These are phyloP conservation scores for Drosophila buzzatii DNA, from an alignment of 2,888 invertebrate genomes.

Conservation along the genomic window DNA sequence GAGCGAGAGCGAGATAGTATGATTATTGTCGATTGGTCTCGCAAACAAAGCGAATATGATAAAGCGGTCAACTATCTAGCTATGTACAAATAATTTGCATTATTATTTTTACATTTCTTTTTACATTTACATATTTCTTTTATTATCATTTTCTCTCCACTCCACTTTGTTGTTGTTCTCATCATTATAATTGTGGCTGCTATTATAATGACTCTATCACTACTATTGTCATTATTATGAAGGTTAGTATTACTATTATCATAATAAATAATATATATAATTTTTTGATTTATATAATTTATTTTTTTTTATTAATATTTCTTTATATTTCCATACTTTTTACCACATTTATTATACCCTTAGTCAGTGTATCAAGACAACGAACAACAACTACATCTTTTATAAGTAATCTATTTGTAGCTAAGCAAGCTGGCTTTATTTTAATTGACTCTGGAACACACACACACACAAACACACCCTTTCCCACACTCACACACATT, in stretches of 20 bases:
- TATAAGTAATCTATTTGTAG: conserved; percentile 4
- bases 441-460: conserved; percentile 1
- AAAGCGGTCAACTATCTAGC: too few species aligned
- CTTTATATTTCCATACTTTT: background rate
- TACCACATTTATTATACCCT: background rate
- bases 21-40: too few species aligned
- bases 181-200: background rate
- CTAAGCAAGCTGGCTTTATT: conserved; percentile 8
- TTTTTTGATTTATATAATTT: too few species aligned
- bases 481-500: background rate
- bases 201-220: background rate
- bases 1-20: too few species aligned
- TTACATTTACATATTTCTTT: too few species aligned
- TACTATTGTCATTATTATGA: background rate
- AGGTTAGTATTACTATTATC: background rate
- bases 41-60: too few species aligned
- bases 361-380: background rate
- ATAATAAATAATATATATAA: background rate
- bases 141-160: too few species aligned
- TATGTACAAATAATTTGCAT: too few species aligned
- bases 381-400: background rate
- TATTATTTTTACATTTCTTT: too few species aligned
- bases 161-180: background rate
- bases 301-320: background rate
- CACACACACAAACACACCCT: background rate